Percentiles rank a stretch among this genome's conserved stretches.
phyloP scores from a whole-genome alignment of 2,888 invertebrate genomes.

The Malthinus seriepunctatus region DNA sequence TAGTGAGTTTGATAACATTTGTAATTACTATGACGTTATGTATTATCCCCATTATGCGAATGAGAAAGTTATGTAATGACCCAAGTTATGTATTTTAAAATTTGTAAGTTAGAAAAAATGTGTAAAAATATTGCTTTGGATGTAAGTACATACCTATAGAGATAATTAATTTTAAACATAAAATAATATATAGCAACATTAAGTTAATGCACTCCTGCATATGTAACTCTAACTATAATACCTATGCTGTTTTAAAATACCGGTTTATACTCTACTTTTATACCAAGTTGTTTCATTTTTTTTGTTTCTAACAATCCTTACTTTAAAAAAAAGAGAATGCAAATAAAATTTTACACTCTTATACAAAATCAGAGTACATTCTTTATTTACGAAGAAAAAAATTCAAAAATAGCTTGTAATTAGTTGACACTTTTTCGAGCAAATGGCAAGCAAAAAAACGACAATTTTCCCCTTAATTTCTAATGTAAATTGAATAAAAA shows the following conservation, averaged over 20 bases:
- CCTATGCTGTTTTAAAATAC: conserved; percentile 20
- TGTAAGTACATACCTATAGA: too few relatives aligned
- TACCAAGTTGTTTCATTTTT: conserved; percentile 13
- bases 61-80: not conserved
- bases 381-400: not conserved
- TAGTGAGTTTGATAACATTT: too few relatives aligned
- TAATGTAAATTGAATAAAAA: conserved; percentile 24
- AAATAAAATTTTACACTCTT: too few relatives aligned
- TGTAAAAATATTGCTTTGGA: not conserved
- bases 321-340: too few relatives aligned
- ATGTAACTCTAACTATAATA: conserved; percentile 2
- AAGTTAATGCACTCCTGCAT: conserved; percentile 11
- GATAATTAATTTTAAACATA: not conserved
- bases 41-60: not conserved
- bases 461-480: not conserved
- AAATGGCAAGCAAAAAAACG: too few relatives aligned
- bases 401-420: not conserved
- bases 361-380: conserved; percentile 11
- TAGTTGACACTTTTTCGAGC: too few relatives aligned
- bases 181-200: not conserved
- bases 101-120: not conserved
- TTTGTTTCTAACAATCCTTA: not conserved
- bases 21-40: too few relatives aligned
- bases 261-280: conserved; percentile 22
- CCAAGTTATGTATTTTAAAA: too few relatives aligned